Evolutionary conservation across 2,113 vertebrate genomes (phyloP).

Genomic region (Corythaeola cristata): DNA sequence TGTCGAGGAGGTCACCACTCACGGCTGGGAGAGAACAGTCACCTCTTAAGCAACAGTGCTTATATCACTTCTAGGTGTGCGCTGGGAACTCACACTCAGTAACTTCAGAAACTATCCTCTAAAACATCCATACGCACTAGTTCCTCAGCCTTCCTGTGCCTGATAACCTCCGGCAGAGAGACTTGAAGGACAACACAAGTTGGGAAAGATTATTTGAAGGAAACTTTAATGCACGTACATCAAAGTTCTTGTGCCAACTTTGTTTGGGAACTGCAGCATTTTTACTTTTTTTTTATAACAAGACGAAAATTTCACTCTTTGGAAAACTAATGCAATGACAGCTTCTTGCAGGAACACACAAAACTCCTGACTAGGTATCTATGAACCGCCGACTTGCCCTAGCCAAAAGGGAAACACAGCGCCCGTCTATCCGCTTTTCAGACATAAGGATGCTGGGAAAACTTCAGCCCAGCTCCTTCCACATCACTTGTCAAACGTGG

Average conservation of each 20-base stretch:
- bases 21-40: neutral
- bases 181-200: neutral
- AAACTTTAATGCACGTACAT: neutral
- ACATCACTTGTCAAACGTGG: neutral
- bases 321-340: neutral
- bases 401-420: neutral
- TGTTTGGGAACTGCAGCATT: neutral
- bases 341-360: too few species aligned
- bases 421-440: accelerated
- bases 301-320: too few species aligned
- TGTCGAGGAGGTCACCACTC: neutral
- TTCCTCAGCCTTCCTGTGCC: neutral
- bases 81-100: neutral
- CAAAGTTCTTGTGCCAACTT: neutral
- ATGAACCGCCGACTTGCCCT: neutral
- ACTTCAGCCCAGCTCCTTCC: neutral
- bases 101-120: neutral
- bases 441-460: neutral
- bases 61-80: neutral
- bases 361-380: neutral
- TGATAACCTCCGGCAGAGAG: neutral
- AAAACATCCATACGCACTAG: neutral
- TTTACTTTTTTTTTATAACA: neutral
- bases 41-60: neutral
- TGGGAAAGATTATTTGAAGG: neutral